Evolutionary conservation across 2,113 vertebrate genomes (phyloP).

Genomic region (Symphodus melops): DNA sequence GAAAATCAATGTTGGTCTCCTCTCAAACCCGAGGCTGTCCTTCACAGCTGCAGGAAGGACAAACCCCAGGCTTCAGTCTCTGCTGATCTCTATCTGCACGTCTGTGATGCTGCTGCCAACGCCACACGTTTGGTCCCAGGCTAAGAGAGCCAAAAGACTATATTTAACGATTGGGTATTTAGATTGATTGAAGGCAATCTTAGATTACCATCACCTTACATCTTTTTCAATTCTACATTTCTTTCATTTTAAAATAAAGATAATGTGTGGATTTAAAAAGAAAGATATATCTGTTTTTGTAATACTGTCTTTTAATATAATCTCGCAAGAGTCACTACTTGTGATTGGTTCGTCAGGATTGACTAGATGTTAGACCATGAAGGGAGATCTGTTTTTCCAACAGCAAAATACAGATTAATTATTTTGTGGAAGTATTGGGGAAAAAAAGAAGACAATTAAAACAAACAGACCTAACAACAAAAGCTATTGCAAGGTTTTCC

Average conservation of each 20-base stretch:
- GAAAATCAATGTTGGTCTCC: conserved; percentile 66
- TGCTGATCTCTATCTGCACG: conserved; percentile 65
- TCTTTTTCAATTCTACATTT: too few relatives aligned
- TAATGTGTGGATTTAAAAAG: not conserved
- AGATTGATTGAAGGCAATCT: not conserved
- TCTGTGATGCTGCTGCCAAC: conserved; percentile 34
- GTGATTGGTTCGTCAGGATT: too few relatives aligned
- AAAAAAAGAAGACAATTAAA: not conserved
- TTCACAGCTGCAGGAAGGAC: conserved; percentile 73
- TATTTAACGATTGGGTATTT: not conserved
- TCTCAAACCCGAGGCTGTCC: conserved; percentile 65
- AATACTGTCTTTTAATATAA: not conserved
- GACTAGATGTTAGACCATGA: not conserved
- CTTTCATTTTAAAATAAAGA: not conserved
- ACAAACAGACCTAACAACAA: not conserved
- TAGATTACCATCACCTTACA: not conserved
- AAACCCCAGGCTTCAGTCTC: conserved; percentile 54
- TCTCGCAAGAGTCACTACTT: too few relatives aligned
- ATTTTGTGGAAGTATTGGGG: not conserved
- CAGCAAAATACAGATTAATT: too few relatives aligned
- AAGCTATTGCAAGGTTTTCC: not conserved
- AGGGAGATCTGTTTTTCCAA: too few relatives aligned
- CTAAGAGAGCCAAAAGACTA: conserved; percentile 13
- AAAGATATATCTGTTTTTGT: not conserved
- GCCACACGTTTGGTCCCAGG: conserved; percentile 1